phyloP scores from a whole-genome alignment of 2,888 invertebrate genomes.

The Sisyra terminalis region DNA sequence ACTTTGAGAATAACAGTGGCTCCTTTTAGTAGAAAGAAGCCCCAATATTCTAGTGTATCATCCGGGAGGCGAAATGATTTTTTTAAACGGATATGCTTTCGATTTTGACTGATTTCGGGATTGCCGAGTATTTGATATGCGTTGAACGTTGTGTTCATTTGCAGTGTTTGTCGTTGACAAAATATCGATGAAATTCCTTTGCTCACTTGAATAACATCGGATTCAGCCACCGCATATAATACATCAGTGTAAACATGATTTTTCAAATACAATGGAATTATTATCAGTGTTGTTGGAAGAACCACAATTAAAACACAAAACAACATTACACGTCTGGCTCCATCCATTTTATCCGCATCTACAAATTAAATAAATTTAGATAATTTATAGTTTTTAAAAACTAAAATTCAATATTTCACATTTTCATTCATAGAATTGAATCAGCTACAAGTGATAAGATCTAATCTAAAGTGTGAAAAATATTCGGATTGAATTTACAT shows the following conservation, averaged over 20 bases:
- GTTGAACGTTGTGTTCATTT: conserved; percentile 52
- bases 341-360: conserved; percentile 61
- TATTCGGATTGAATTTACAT: too few species aligned
- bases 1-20: conserved; percentile 61
- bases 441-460: too few species aligned
- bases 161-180: conserved; percentile 59
- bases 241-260: conserved; percentile 64
- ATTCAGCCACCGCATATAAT: conserved; percentile 62
- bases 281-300: conserved; percentile 55
- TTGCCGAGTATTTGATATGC: conserved; percentile 26
- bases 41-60: conserved; percentile 79
- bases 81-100: conserved; percentile 58
- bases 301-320: conserved; percentile 64
- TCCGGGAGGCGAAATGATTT: conserved; percentile 72
- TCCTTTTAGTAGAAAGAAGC: conserved; percentile 65
- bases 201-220: conserved; percentile 67
- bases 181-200: conserved; percentile 72
- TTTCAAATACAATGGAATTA: conserved; percentile 60
- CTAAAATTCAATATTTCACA: not conserved
- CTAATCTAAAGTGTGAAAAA: too few species aligned
- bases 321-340: conserved; percentile 56
- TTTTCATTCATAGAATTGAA: too few species aligned
- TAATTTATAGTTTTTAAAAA: conserved; percentile 7
- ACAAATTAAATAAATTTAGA: conserved; percentile 13
- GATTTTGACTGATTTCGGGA: conserved; percentile 40